Conservation (phyloP, 2,888 invertebrate genomes). For the Sycophila texana region DNA sequence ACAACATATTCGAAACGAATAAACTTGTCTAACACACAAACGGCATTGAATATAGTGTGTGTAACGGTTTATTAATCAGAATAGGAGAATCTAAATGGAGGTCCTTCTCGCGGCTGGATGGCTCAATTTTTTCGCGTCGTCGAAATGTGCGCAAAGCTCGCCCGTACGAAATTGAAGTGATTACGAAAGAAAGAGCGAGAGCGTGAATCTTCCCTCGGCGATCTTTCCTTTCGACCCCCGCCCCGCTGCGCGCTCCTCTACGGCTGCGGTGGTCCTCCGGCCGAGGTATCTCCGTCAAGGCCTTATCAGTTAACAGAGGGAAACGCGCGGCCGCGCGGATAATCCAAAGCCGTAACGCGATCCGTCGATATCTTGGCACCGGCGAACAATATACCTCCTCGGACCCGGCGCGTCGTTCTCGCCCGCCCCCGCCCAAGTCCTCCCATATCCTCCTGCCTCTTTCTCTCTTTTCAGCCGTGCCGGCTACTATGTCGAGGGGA, state of each 20-base stretch:
- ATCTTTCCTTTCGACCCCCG: slow-evolving; percentile 20
- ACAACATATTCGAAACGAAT: too few species aligned
- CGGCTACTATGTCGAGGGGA: slow-evolving; percentile 24
- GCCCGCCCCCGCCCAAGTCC: not conserved
- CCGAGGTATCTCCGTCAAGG: slow-evolving; percentile 46
- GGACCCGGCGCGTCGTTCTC: not conserved
- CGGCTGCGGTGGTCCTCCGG: slow-evolving; percentile 39
- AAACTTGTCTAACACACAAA: too few species aligned
- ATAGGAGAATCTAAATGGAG: too few species aligned
- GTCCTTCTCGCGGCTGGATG: not conserved
- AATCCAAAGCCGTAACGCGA: slow-evolving; percentile 61
- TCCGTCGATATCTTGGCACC: slow-evolving; percentile 60
- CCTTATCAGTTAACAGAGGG: slow-evolving; percentile 51
- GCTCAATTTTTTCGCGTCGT: slow-evolving; percentile 37
- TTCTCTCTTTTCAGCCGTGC: slow-evolving; percentile 22
- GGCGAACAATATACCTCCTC: slow-evolving; percentile 57
- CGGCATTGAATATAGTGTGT: too few species aligned
- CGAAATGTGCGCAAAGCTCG: not conserved
- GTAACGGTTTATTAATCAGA: too few species aligned
- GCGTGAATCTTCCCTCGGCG: slow-evolving; percentile 14
- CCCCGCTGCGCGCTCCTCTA: slow-evolving; percentile 25
- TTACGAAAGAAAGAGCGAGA: slow-evolving; percentile 22
- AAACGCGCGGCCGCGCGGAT: slow-evolving; percentile 49
- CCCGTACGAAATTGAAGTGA: slow-evolving; percentile 49
- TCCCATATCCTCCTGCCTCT: slow-evolving; percentile 2